A percentile compares a stretch with the other conserved stretches of the same genome.
Evolutionary conservation across 2,888 invertebrate species (phyloP).

Genomic region (Apoda limacodes): DNA sequence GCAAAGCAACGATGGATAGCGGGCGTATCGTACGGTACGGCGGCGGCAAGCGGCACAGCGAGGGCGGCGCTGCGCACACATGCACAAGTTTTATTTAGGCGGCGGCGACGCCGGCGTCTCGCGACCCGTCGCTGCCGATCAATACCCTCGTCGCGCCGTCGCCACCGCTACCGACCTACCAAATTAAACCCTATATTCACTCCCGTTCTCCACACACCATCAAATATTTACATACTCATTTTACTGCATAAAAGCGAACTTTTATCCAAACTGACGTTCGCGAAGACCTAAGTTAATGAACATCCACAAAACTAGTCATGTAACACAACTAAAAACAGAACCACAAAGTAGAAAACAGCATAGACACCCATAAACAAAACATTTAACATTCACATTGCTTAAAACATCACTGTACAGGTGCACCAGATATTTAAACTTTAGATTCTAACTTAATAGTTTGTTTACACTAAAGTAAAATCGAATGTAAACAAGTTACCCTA

Average conservation of each 20-base stretch:
- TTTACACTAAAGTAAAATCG: no score
- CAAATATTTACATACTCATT: constrained; percentile 65
- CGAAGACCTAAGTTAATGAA: constrained; percentile 9
- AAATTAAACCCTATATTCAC: constrained; percentile 55
- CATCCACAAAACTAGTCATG: constrained; percentile 4
- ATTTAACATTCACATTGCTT: no score
- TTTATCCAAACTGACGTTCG: constrained; percentile 18
- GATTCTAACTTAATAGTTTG: no score
- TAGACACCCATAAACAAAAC: no score
- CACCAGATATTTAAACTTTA: no score
- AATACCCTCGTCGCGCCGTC: constrained; percentile 66
- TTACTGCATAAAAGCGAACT: constrained; percentile 44
- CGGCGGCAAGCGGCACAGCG: no score
- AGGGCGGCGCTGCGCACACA: constrained; percentile 58
- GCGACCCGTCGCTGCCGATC: constrained; percentile 59
- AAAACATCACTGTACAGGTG: no score
- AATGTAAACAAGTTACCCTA: no score
- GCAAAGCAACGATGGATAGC: no score
- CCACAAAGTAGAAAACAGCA: no score
- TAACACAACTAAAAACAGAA: no score
- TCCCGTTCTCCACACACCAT: constrained; percentile 57
- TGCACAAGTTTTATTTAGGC: constrained; percentile 66
- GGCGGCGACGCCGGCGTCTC: constrained; percentile 64
- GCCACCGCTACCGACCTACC: constrained; percentile 37
- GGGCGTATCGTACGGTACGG: no score